Conservation (phyloP, 2,113 vertebrate species). For the Nansenia antarctica region DNA sequence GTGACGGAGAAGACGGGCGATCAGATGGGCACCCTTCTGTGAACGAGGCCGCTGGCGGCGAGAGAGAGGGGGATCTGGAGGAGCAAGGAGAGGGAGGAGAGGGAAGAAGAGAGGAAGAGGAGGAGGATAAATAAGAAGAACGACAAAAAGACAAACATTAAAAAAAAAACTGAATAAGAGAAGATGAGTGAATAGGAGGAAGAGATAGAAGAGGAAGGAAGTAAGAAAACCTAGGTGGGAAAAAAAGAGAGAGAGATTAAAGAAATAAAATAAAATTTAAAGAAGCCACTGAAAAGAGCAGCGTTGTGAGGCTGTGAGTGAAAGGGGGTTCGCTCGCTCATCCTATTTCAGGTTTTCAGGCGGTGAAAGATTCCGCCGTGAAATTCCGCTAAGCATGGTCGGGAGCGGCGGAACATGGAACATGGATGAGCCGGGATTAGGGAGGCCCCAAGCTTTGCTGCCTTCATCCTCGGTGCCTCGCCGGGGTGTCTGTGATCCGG, state of each 20-base stretch:
- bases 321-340: conserved; percentile 59
- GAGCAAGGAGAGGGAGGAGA: conserved; percentile 16
- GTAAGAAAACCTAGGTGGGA: neutral
- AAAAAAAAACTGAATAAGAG: no score
- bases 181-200: no score
- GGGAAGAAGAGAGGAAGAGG: conserved; percentile 9
- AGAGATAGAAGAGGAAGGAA: neutral
- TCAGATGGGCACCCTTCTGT: conserved; percentile 43
- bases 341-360: conserved; percentile 70
- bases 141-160: no score
- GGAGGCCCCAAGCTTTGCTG: conserved; percentile 61
- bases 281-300: conserved; percentile 27
- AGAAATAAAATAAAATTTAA: conserved; percentile 5
- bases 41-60: neutral
- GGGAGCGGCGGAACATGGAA: conserved; percentile 66
- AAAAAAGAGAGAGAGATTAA: no score
- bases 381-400: conserved; percentile 74
- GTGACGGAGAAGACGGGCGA: conserved; percentile 28
- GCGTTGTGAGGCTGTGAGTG: conserved; percentile 39
- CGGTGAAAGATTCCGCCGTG: conserved; percentile 64
- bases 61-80: conserved; percentile 23
- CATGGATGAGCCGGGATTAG: conserved; percentile 74
- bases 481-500: conserved; percentile 71
- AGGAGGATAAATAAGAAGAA: conserved; percentile 23
- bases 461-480: conserved; percentile 63